Percentiles rank a stretch among this genome's conserved stretches.
phyloP scores from a whole-genome alignment of 2,797 vertebrate genomes.

The Sciurus carolinensis region DNA sequence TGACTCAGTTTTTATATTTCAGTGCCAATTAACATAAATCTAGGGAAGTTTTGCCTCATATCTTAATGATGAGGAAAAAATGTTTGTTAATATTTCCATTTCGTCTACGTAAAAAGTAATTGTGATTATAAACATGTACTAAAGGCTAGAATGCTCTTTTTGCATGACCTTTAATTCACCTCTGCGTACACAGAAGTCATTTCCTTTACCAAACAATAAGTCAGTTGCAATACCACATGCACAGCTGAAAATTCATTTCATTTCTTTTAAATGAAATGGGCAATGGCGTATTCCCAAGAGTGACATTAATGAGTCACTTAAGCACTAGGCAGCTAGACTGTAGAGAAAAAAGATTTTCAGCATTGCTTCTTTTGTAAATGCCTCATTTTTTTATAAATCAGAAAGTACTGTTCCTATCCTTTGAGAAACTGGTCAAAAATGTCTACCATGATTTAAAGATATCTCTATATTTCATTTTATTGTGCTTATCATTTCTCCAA shows the following conservation, averaged over 20 bases:
- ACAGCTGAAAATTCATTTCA: slow-evolving; percentile 74
- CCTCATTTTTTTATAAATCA: slow-evolving; percentile 75
- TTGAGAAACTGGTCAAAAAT: slow-evolving; percentile 64
- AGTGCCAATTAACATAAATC: background rate
- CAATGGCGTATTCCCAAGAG: slow-evolving; percentile 76
- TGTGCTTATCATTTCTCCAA: slow-evolving; percentile 83
- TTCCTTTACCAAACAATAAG: slow-evolving; percentile 38
- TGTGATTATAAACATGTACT: accelerated
- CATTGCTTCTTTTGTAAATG: slow-evolving; percentile 71
- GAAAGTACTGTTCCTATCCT: slow-evolving; percentile 42
- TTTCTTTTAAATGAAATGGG: slow-evolving; percentile 82
- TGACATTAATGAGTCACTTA: slow-evolving; percentile 81
- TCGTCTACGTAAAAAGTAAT: background rate
- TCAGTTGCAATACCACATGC: background rate
- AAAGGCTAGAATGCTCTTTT: background rate
- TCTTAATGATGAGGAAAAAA: background rate
- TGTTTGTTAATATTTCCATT: background rate
- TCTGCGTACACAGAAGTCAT: slow-evolving; percentile 22
- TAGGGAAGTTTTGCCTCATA: background rate
- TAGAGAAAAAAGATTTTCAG: background rate
- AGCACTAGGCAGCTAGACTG: slow-evolving; percentile 70
- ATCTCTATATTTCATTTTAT: slow-evolving; percentile 76
- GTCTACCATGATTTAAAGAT: slow-evolving; percentile 69
- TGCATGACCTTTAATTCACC: slow-evolving; percentile 11
- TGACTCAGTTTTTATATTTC: background rate